Conservation (phyloP, 1,140 invertebrate genomes). For the Penaeus vannamei region DNA sequence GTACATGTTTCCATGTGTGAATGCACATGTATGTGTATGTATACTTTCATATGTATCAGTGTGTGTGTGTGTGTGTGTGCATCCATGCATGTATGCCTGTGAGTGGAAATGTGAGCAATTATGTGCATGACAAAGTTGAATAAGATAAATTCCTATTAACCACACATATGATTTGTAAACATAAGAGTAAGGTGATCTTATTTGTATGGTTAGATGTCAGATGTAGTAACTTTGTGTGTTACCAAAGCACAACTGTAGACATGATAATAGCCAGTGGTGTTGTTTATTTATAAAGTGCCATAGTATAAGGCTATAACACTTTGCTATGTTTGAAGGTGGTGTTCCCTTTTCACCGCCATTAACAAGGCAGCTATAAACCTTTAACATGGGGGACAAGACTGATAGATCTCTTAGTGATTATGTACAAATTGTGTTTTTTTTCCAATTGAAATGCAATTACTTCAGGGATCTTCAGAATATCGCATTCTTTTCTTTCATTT, state of each 20-base stretch:
- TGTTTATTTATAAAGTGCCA: not conserved
- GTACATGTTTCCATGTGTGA: too few species aligned
- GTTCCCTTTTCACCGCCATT: constrained; percentile 28
- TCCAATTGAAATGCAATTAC: not conserved
- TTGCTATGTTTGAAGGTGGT: constrained; percentile 1
- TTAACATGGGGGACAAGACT: not conserved
- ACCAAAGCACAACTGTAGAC: not conserved
- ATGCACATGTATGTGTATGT: not conserved
- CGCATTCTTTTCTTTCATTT: too few species aligned
- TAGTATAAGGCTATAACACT: not conserved
- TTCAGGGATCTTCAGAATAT: not conserved
- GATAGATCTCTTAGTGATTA: not conserved
- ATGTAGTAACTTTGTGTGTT: not conserved
- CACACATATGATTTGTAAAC: constrained; percentile 20
- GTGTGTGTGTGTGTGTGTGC: constrained; percentile 39
- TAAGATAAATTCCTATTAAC: not conserved
- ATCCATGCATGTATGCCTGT: not conserved
- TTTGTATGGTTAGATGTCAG: not conserved
- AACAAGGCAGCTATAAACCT: constrained; percentile 47
- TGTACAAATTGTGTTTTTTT: not conserved
- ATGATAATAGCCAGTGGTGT: not conserved
- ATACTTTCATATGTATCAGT: constrained; percentile 36
- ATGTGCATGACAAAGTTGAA: constrained; percentile 7
- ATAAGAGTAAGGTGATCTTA: constrained; percentile 33
- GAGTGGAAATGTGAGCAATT: constrained; percentile 22